Base-by-base conservation (phyloP, 1,140 invertebrate genomes). In the Sycobia sp. region DNA sequence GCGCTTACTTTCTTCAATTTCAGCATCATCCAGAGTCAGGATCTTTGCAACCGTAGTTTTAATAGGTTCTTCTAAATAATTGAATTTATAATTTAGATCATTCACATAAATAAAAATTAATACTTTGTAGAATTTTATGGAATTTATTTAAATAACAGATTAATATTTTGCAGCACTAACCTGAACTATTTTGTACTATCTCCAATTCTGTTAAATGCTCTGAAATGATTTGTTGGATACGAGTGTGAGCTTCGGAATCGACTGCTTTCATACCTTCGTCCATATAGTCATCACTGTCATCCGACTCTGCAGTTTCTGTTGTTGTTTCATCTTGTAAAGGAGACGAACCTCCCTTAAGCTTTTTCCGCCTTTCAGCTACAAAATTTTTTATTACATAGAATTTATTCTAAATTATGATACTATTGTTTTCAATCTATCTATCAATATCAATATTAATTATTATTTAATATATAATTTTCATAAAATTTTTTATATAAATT, bases 1-100 rank as follows among this genome's bases (percentile, higher is more conserved):
- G n/a, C 94, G 88, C 80, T 97, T 97, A 76, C 96, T 96, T 82
- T 98, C 96, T 82, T 98, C 96, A 59, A 97, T 88, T 74, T 95
- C 91, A 5, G 90, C 90, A 70, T 93, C 91, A 71, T 92, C 89
- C 22, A 91, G 75, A 58, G 89, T 89, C 69, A 85, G 81, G 32
- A 84, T 78, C 67, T 87, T 87, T 46, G 83, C 78, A 22, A 82
- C 79, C 58, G 84, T 82, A 76, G 86, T 87, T 50, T 83, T 85
- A 58, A 85, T 84, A 59, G 84, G 83, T 71, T 88, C 86, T 73
- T 87, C 86, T 84, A 76, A 9, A 67, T 73, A 54, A 57, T 22
- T n/a, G 54, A 61, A 43, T 54, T 13, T 44, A n/a, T n/a, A 41
- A 57, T 27, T 65, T 47, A 49, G 55, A 53, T 34, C 50, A 3